phyloP scores from a whole-genome alignment of 1,140 invertebrate species.

The Zaprionus kolodkinae region DNA sequence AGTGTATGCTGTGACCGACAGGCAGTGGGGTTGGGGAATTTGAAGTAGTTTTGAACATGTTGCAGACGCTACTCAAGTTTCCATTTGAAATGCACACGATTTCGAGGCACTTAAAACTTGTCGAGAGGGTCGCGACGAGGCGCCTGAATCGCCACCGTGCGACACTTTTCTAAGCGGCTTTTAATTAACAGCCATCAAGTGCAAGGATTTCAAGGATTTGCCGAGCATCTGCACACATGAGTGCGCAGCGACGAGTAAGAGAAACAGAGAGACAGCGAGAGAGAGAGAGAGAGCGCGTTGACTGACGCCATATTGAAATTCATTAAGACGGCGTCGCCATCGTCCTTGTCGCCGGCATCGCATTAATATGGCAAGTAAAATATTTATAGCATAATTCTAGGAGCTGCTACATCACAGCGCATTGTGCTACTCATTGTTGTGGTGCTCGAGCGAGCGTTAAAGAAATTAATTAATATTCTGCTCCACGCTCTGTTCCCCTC shows the following conservation, averaged over 20 bases:
- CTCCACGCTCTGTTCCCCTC: conserved; percentile 23
- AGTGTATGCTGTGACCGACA: neutral
- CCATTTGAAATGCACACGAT: conserved; percentile 57
- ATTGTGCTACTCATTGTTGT: conserved; percentile 78
- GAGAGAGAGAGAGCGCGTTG: neutral
- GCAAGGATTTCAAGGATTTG: conserved; percentile 74
- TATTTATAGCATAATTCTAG: conserved; percentile 82
- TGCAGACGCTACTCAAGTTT: conserved; percentile 33
- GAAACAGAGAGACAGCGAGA: neutral
- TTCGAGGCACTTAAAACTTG: conserved; percentile 66
- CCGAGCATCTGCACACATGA: conserved; percentile 38
- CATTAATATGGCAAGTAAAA: conserved; percentile 82
- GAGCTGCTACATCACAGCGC: conserved; percentile 66
- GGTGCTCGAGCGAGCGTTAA: conserved; percentile 64
- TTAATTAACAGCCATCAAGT: conserved; percentile 81
- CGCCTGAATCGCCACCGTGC: conserved; percentile 39
- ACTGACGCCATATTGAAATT: conserved; percentile 79
- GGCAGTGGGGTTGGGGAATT: neutral
- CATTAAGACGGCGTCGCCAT: conserved; percentile 69
- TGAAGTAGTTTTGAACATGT: conserved; percentile 32
- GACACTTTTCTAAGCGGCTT: conserved; percentile 74
- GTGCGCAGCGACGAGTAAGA: neutral
- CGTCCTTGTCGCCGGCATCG: conserved; percentile 49
- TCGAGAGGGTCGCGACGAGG: conserved; percentile 43
- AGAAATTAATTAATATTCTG: conserved; percentile 83